Base-by-base conservation (phyloP, 2,797 vertebrate genomes). In the Pipistrellus pygmaeus region DNA sequence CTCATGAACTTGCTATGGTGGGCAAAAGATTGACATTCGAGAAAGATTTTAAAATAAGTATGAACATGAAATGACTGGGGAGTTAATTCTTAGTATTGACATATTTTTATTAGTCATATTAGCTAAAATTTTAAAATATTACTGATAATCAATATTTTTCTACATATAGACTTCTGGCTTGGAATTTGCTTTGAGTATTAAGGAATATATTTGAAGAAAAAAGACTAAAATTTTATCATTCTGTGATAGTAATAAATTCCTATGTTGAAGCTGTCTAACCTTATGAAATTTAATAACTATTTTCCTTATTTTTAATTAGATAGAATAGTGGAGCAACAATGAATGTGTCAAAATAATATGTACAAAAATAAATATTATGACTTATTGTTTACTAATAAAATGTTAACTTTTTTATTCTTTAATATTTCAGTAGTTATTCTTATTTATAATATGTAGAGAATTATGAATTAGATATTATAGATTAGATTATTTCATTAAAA, bases 361-460 rank as follows among this genome's bases (percentile, higher is more conserved):
- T 30, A 18, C 3, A 60, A 35, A 93, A 91, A 71, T 44, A 92
- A 69, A 81, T 87, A 41, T 17, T 72, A 9, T 77, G 62, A 48
- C 73, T 48, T 41, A 83, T n/a, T 2, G 41, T 44, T 84, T 72
- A 64, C 1, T 41, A 66, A 93, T 55, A n/a, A 51, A 62, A 51
- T 46, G 53, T 23, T 86, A 69, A 46, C 13, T 64, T 87, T 93
- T 93, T 87, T 17, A 60, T 81, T 78, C 13, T 85, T 93, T 68
- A 27, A 53, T 64, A 80, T 69, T 5, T 53, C 35, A 87, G 25
- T 8, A 66, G 21, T 32, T 51, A 71, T 62, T 75, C 46, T 60
- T 68, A 76, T 64, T 84, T 46, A 44, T 75, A 64, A 35, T 23
- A 48, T 66, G 85, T 13, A 27, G 25, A 91, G 25, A 91, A 5